Conservation (phyloP, 2,113 vertebrate species). For the Brienomyrus longianalis region DNA sequence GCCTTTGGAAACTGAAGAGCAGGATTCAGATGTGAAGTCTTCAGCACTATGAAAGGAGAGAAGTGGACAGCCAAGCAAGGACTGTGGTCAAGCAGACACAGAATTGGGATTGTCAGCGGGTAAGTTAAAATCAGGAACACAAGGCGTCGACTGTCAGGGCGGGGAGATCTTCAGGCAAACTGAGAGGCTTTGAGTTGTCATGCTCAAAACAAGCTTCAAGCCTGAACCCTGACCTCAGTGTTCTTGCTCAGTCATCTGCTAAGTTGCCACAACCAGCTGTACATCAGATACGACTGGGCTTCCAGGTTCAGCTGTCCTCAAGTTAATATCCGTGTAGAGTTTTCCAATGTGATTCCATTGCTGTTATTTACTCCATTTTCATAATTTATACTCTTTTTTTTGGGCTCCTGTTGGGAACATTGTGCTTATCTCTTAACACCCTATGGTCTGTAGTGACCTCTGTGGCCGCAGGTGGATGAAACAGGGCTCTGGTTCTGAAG, state of each 20-base stretch:
- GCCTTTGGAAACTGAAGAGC: background rate
- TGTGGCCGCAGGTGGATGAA: background rate
- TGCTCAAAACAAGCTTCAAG: background rate
- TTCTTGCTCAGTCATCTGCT: background rate
- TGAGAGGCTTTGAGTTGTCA: background rate
- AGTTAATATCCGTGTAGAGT: background rate
- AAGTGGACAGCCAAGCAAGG: background rate
- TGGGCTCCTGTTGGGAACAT: background rate
- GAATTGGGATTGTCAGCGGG: background rate
- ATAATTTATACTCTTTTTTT: background rate
- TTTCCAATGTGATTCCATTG: background rate
- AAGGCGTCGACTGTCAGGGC: background rate
- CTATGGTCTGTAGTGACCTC: background rate
- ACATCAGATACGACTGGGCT: background rate
- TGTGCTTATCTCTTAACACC: background rate
- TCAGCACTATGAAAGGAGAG: background rate
- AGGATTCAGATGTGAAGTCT: background rate
- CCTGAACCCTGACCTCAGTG: background rate
- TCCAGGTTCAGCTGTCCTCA: background rate
- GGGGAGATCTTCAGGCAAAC: background rate
- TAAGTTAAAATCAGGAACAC: background rate
- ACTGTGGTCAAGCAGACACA: background rate
- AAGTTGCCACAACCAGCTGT: background rate
- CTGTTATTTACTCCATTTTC: background rate
- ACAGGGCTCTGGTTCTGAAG: background rate